Base-by-base conservation (phyloP, 2,113 vertebrate genomes). In the Microcebus ravelobensis region DNA sequence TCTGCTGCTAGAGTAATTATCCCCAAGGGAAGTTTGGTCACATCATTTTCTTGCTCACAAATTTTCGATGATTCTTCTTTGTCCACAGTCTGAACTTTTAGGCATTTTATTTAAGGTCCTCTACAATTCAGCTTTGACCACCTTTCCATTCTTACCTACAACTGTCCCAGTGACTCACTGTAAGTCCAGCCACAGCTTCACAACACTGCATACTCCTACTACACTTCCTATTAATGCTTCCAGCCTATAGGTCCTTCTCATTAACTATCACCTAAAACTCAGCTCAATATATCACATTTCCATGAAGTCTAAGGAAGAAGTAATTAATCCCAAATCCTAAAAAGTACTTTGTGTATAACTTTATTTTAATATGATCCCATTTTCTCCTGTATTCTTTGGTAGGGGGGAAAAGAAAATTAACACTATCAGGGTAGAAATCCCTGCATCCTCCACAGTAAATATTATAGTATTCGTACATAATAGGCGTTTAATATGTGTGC, bases 201-300 rank as follows among this genome's bases (percentile, higher is more conserved):
- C 27, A 36, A 48, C 29, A 0, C 29, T 31, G n/a, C 14, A 9
- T 55, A 87, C 90, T 36, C 80, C 74, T 55, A 42, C 15, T 29
- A 11, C 0, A 31, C 76, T 70, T 79, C 7, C 48, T 61, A 23
- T 17, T 59, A 15, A 36, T 20, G 13, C 15, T 73, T 50, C 50
- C 63, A 61, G 52, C 18, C 73, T 48, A 2, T 4, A 42, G 21
- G 29, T 5, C 11, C 6, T 59, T 31, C 36, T 65, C 34, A 42
- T 80, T 63, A 92, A 29, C 21, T 50, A 34, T 63, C 65, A 93
- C 39, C 73, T 61, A 52, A 81, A 85, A 59, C 57, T 45, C 67
- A 52, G 55, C 48, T 89, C 45, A 23, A 3, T 45, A n/a, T 48
- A 6, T 88, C n/a, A 55, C n/a, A 68, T 77, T 82, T 77, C 42